Base-by-base conservation (phyloP, 2,113 vertebrate genomes). In the Clupea harengus region DNA sequence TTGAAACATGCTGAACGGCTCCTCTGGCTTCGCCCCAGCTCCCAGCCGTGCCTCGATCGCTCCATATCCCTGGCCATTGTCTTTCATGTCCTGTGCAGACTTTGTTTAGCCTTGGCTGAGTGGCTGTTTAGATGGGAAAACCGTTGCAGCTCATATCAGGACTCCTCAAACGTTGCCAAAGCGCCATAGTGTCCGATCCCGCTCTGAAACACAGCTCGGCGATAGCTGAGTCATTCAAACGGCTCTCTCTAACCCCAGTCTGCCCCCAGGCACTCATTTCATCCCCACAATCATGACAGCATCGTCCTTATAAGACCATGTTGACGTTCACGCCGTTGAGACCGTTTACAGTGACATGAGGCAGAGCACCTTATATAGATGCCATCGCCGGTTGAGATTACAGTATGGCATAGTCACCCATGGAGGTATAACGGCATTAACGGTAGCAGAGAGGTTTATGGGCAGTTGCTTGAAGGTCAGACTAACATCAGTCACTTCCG, bases 241-340 rank as follows among this genome's bases (percentile, higher is more conserved):
- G 4, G 28, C 72, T 78, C 11, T 32, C 39, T 10, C 72, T 78
- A 39, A 32, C 72, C 57, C 82, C 28, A 39, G 2, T 32, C 72
- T 78, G 10, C 90, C 88, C 86, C 83, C 64, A 47, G 86, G 84
- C 81, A 46, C 17, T 32, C 44, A 13, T 44, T 87, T 84, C 87
- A 83, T 49, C 83, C 78, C n/a, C 15, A 17, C 57, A 82, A 89
- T 89, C 91, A 87, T 89, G 86, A 86, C 87, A 82, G 6, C 25
- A 67, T 89, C 91, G 91, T 95, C 94, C 95, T 94, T 95, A 95
- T 95, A 95, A 94, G 94, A 91, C 89, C 64, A 91, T 94, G 94
- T 93, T 95, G 91, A 93, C 89, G 90, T 89, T 90, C 90, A 89
- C 87, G 90, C 90, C 89, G 86, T 92, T 88, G 88, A 92, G 91